Conservation (phyloP, 2,113 vertebrate species). For the Heterotilapia buettikoferi region DNA sequence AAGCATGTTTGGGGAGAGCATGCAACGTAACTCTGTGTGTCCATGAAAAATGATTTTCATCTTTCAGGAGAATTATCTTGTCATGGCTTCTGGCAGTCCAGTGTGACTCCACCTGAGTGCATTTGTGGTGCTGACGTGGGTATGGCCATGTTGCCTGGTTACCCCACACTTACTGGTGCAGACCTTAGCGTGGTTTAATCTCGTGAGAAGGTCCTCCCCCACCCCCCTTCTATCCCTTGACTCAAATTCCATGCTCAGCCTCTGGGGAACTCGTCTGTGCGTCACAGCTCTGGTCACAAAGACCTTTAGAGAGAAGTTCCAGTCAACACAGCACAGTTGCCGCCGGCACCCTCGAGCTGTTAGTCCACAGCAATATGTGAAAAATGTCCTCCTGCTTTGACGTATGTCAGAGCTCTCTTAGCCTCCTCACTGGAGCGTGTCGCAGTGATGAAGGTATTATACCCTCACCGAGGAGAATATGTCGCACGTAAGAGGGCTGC, state of each 20-base stretch:
- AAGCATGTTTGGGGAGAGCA: not conserved
- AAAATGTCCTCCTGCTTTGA: not conserved
- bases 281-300: constrained; percentile 47
- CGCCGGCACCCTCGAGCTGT: not conserved
- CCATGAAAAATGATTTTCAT: not conserved
- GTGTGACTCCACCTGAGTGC: not conserved
- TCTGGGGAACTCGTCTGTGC: constrained; percentile 23
- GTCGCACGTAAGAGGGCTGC: not conserved
- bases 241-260: constrained; percentile 50
- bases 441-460: not conserved
- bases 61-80: not conserved
- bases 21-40: not conserved
- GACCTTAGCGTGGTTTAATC: constrained; percentile 34
- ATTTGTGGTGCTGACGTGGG: constrained; percentile 25
- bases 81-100: not conserved
- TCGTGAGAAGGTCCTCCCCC: not conserved
- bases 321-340: not conserved
- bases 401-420: not conserved
- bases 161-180: constrained; percentile 13
- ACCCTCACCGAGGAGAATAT: not conserved
- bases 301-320: constrained; percentile 14
- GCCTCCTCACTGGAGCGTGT: not conserved
- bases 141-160: constrained; percentile 42
- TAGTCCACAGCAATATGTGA: not conserved
- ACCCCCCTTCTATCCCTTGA: not conserved